Evolutionary conservation across 2,113 vertebrate genomes (phyloP).

Genomic region (Cyrtonyx montezumae): DNA sequence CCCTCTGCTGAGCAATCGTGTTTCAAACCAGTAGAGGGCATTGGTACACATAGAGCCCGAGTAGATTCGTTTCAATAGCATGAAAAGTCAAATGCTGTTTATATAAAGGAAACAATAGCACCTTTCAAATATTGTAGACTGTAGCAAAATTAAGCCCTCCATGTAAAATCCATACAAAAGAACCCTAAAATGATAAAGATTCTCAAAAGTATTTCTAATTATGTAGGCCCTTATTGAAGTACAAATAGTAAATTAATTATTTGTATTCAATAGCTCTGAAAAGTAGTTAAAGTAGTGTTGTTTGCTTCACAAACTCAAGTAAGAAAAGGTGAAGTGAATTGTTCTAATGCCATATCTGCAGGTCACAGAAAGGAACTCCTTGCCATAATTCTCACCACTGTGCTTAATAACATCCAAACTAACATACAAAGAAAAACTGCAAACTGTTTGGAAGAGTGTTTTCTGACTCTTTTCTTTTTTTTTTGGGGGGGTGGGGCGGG

Average conservation of each 20-base stretch:
- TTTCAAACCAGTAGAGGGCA: constrained; percentile 66
- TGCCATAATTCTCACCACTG: not conserved
- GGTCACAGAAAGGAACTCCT: not conserved
- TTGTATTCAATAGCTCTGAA: constrained; percentile 15
- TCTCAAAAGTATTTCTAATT: not conserved
- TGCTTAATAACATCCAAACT: not conserved
- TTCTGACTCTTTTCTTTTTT: not conserved
- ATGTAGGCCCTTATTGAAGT: not conserved
- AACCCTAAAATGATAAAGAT: not conserved
- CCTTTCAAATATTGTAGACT: not conserved
- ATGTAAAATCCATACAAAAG: constrained; percentile 9
- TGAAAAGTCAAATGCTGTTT: constrained; percentile 6
- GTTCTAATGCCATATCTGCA: not conserved
- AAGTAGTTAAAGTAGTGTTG: not conserved
- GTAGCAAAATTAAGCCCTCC: not conserved
- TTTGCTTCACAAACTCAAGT: constrained; percentile 14
- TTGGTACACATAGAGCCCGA: constrained; percentile 20
- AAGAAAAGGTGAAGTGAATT: not conserved
- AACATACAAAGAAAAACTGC: not conserved
- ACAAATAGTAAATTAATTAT: constrained; percentile 23
- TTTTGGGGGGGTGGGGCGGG: too few relatives aligned
- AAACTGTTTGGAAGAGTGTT: not conserved
- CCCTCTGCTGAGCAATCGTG: constrained; percentile 3
- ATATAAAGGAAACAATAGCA: constrained; percentile 20
- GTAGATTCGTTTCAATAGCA: not conserved